A percentile compares a stretch with the other conserved stretches of the same genome.
Conservation (phyloP, 2,888 invertebrate species). For the Cerceris rybyensis region DNA sequence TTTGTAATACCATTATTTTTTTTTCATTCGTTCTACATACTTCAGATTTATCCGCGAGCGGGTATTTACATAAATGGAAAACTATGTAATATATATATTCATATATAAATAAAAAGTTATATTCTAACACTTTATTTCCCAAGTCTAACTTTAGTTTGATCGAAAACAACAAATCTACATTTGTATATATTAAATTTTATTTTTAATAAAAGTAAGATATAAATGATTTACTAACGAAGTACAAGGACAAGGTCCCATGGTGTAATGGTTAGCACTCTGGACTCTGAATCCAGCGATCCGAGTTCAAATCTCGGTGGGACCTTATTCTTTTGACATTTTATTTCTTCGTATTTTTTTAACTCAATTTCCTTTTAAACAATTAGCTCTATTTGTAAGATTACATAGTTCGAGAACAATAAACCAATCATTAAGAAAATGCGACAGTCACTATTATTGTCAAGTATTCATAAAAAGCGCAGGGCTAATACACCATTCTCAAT, state of each 20-base stretch:
- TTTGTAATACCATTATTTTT: not conserved
- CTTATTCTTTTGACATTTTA: conserved; percentile 67
- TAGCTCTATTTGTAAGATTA: not conserved
- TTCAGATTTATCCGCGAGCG: conserved; percentile 1
- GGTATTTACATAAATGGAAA: conserved; percentile 6
- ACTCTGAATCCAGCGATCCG: conserved; percentile 92
- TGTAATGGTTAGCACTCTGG: conserved; percentile 92
- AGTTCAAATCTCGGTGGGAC: conserved; percentile 91
- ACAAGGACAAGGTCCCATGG: conserved; percentile 84
- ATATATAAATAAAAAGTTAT: conserved; percentile 20
- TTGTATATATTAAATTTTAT: not conserved
- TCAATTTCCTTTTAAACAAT: not conserved
- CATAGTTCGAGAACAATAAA: too few relatives aligned
- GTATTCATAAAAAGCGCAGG: not conserved
- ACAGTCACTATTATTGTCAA: not conserved
- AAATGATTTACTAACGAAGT: not conserved
- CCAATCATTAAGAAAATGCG: not conserved
- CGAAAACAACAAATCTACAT: not conserved
- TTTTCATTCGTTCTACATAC: conserved; percentile 12
- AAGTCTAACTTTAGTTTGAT: not conserved
- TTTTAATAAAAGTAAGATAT: accelerated
- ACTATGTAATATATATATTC: conserved; percentile 18
- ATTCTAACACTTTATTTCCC: not conserved
- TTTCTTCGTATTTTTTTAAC: not conserved
- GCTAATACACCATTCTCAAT: not conserved